A percentile compares a stretch with the other conserved stretches of the same genome.
These are phyloP conservation scores for Microchirus variegatus DNA, from an alignment of 2,797 vertebrate species.

Conservation along the genomic window DNA sequence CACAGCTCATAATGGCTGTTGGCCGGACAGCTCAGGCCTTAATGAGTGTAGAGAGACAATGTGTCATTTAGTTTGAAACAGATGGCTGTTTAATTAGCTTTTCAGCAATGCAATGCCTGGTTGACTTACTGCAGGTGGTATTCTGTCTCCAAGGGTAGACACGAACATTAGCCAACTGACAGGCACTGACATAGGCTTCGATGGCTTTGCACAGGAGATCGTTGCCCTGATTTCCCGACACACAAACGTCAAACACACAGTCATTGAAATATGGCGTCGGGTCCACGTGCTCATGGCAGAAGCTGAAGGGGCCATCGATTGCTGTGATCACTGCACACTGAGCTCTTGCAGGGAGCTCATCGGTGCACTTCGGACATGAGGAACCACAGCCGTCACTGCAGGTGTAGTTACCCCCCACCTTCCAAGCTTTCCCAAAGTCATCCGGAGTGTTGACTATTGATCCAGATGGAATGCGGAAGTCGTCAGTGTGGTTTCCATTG, in stretches of 20 bases:
- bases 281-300: constrained; percentile 74
- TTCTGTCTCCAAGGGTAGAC: constrained; percentile 80
- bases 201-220: constrained; percentile 73
- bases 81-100: no score
- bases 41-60: neutral
- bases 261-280: constrained; percentile 68
- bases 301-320: constrained; percentile 69
- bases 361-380: constrained; percentile 53
- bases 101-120: neutral
- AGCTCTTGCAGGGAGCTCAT: neutral
- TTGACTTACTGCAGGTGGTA: constrained; percentile 80
- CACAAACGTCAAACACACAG: constrained; percentile 85
- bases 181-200: constrained; percentile 74
- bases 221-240: constrained; percentile 11
- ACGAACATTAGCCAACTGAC: constrained; percentile 76
- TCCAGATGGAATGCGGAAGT: constrained; percentile 70
- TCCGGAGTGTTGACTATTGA: constrained; percentile 2
- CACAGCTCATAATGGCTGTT: constrained; percentile 81
- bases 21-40: constrained; percentile 49
- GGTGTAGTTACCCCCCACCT: constrained; percentile 29
- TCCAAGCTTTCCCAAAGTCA: constrained; percentile 79
- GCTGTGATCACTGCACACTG: constrained; percentile 77
- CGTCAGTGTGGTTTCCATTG: constrained; percentile 77
- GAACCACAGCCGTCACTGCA: constrained; percentile 71
- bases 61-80: neutral